Base-by-base conservation (phyloP, 2,797 vertebrate genomes). In the Tolypeutes matacus region DNA sequence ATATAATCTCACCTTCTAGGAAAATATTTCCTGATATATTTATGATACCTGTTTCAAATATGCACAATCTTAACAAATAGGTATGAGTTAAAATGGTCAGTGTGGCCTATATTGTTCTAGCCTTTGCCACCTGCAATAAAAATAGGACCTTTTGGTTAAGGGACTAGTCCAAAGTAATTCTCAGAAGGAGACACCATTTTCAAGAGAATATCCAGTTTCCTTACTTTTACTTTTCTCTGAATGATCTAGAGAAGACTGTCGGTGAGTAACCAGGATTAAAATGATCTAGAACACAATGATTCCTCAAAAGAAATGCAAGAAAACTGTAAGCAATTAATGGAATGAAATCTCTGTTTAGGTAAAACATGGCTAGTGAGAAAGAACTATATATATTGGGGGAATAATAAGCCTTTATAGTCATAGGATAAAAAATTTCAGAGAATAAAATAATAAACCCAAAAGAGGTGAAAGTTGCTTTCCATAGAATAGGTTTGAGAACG, bases 11-110 rank as follows among this genome's bases (percentile, higher is more conserved):
- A 62, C n/a, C 31, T 72, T 95, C 36, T 67, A 94, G 46, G 10
- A 88, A 77, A 92, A 82, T 58, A 86, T 1, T 80, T 90, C 31
- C 60, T 31, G 20, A 85, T 56, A 78, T 53, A 27, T 72, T 29
- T 73, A 25, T 69, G 60, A 76, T 86, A 83, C 25, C 49, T 58
- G 5, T 89, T 95, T 80, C 46, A 92, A 94, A 89, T 82, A 95
- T 39, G 34, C 4, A 91, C 29, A 94, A 60, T 77, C 51, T 93
- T 88, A 85, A 93, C 65, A 39, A 69, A 60, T 29, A 82, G 18
- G 9, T 65, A 76, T 31, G 39, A 85, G n/a, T 46, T 95, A 90
- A 90, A 95, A 94, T 8, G 53, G 72, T 46, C 49, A 93, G 9
- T 25, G 53, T 42, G 67, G 29, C 76, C 34, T 82, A 23, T 56